Evolutionary conservation across 2,888 invertebrate genomes (phyloP), one percentile per base, ranked within the genome.

Genomic region (Dioctria linearis): DNA sequence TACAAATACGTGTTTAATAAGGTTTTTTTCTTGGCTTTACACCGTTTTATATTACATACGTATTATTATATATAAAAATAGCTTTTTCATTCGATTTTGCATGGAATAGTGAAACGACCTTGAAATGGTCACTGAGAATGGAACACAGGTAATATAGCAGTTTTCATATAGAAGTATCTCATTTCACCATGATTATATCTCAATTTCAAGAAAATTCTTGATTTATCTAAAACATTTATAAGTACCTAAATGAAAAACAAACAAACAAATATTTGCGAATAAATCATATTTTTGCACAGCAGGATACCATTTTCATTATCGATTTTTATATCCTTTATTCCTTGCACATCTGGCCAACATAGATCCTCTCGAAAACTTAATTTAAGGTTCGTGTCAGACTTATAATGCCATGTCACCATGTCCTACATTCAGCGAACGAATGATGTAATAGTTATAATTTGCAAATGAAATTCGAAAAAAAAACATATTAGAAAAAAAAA

Each of bases 51-150:
- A 65, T 40, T 43, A 61, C 3, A 54, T 42, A 25, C 25, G 25
- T 25, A 25, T 25, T 25, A 25, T 25, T 25, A 25, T 25, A 25
- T 25, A 25, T 25, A 25, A 25, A 65, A 73, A 40, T 54, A 54
- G 39, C n/a, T 65, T 59, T 43, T 61, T 73, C 69, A 37, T 51
- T 73, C 42, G 51, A 63, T 46, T 37, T 65, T 80, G 51, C 42
- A 80, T 73, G 73, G 73, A 80, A 80, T 65, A 73, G 80, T 42
- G 54, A 57, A 59, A 49, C 71, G 69, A 71, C 79, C 79, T 79
- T 79, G 79, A 87, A 86, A 89, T 89, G 89, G 89, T 89, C 82
- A 89, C 89, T 79, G 89, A 89, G 86, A 89, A 88, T 84, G 89
- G 89, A 86, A 86, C 86, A 82, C 89, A 89, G 89, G 89, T 89